These are phyloP conservation scores for Gymnocheta viridis DNA, from an alignment of 2,888 invertebrate species.

Conservation along the genomic window DNA sequence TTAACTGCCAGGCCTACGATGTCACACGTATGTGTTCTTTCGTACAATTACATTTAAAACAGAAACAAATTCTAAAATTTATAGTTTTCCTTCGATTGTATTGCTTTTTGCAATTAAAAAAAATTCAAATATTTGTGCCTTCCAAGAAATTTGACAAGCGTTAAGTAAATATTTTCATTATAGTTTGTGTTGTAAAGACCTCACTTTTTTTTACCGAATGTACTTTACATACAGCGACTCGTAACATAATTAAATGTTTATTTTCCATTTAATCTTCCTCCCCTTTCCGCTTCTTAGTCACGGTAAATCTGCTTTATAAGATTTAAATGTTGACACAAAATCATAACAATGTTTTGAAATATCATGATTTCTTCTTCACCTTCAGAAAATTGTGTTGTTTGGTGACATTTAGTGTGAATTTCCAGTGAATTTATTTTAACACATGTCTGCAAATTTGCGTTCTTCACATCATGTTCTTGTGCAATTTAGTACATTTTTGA, in stretches of 20 bases:
- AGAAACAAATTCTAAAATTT: too few relatives aligned
- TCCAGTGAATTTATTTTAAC: slow-evolving; percentile 64
- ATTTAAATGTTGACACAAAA: slow-evolving; percentile 41
- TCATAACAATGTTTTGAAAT: slow-evolving; percentile 22
- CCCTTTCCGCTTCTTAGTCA: too few relatives aligned
- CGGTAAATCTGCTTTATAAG: not conserved
- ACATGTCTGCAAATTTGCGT: slow-evolving; percentile 51
- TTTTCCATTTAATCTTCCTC: not conserved
- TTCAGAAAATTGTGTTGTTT: slow-evolving; percentile 37
- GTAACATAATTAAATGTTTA: not conserved
- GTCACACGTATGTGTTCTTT: too few relatives aligned
- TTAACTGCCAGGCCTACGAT: too few relatives aligned
- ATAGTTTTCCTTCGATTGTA: too few relatives aligned
- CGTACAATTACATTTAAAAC: too few relatives aligned
- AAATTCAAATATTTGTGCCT: too few relatives aligned
- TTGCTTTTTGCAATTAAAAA: too few relatives aligned
- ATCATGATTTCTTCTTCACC: slow-evolving; percentile 39
- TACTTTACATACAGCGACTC: too few relatives aligned
- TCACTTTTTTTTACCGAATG: not conserved
- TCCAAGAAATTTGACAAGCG: not conserved
- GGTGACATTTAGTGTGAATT: slow-evolving; percentile 56
- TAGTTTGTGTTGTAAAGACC: not conserved
- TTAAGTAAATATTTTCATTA: not conserved
- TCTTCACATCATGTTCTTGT: slow-evolving; percentile 26
- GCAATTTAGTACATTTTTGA: slow-evolving; percentile 36